Evolutionary conservation across 2,888 invertebrate species (phyloP).

Genomic region (Plebejus anna): DNA sequence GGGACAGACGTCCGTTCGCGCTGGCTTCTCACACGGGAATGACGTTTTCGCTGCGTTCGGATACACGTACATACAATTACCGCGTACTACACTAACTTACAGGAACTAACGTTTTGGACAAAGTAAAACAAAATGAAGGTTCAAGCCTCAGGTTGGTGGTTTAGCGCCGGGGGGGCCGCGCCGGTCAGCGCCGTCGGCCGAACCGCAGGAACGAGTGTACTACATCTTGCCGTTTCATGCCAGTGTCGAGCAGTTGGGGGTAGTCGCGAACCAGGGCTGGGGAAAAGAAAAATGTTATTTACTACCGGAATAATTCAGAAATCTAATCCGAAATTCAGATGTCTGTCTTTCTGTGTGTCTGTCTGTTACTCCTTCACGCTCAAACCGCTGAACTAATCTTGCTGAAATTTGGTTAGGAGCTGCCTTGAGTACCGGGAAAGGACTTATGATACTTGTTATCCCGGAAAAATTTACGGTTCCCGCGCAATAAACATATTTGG

Average conservation of each 20-base stretch:
- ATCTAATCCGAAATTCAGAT: not conserved
- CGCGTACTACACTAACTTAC: slow-evolving; percentile 37
- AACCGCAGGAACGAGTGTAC: slow-evolving; percentile 95
- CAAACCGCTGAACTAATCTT: too few species aligned
- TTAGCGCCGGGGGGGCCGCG: slow-evolving; percentile 36
- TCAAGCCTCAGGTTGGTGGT: slow-evolving; percentile 39
- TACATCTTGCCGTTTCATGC: slow-evolving; percentile 91
- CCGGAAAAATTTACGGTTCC: too few species aligned
- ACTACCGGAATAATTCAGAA: not conserved
- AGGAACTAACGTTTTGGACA: slow-evolving; percentile 64
- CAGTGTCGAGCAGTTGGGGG: slow-evolving; percentile 81
- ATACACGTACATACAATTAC: slow-evolving; percentile 43
- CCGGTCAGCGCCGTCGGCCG: slow-evolving; percentile 86
- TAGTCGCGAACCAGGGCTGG: slow-evolving; percentile 73
- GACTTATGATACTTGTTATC: too few species aligned
- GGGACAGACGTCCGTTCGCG: slow-evolving; percentile 43
- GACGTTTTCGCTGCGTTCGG: slow-evolving; percentile 41
- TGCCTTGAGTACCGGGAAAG: too few species aligned
- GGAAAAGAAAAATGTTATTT: slow-evolving; percentile 16
- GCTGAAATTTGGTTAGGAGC: too few species aligned
- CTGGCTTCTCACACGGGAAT: slow-evolving; percentile 36
- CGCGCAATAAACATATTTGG: too few species aligned
- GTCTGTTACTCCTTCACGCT: too few species aligned
- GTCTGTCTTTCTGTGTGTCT: too few species aligned
- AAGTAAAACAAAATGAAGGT: slow-evolving; percentile 42